phyloP scores from a whole-genome alignment of 2,888 invertebrate species.

The Piscicola geometra region DNA sequence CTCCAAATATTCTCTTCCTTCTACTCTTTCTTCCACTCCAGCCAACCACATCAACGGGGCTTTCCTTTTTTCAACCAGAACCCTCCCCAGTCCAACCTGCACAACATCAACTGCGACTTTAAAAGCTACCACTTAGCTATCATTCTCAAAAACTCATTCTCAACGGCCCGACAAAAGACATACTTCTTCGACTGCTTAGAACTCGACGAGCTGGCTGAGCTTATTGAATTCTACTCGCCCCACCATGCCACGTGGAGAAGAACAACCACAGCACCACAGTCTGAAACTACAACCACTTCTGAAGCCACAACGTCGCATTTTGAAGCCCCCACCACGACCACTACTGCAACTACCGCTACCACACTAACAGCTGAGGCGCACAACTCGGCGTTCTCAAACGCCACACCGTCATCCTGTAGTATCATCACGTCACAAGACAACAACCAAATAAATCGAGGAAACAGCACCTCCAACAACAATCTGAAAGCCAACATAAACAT shows the following conservation, averaged over 20 bases:
- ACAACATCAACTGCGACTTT: neutral
- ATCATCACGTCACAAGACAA: constrained; percentile 85
- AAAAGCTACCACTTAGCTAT: constrained; percentile 72
- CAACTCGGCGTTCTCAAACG: neutral
- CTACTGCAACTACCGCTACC: no score
- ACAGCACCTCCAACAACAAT: constrained; percentile 84
- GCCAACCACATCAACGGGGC: neutral
- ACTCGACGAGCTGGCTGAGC: constrained; percentile 83
- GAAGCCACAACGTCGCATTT: neutral
- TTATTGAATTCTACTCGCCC: constrained; percentile 86
- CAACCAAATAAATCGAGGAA: constrained; percentile 82
- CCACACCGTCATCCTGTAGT: constrained; percentile 57
- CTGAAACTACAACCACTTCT: neutral
- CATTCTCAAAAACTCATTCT: constrained; percentile 68
- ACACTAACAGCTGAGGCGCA: neutral
- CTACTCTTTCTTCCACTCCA: neutral
- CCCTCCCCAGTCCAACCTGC: neutral
- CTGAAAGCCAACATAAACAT: constrained; percentile 77
- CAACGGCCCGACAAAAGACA: constrained; percentile 45
- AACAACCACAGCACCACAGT: neutral
- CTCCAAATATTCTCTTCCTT: constrained; percentile 17
- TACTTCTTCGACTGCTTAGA: constrained; percentile 86
- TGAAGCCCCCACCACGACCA: no score
- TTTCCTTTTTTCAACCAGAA: constrained; percentile 8
- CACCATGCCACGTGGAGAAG: constrained; percentile 64